Conservation (phyloP, 2,888 invertebrate genomes). For the Hydraecia micacea region DNA sequence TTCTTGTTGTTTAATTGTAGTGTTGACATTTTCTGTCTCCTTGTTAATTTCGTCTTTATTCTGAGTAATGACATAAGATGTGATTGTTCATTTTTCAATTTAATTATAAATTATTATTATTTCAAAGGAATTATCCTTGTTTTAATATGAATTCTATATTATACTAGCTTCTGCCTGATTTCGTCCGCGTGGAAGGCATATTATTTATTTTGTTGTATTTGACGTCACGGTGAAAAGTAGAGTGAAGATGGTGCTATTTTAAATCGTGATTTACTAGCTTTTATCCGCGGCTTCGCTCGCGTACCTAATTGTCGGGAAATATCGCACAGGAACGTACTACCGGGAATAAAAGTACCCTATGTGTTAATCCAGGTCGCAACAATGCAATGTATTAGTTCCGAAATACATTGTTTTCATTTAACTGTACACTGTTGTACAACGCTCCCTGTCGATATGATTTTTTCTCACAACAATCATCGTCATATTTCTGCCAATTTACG, state of each 20-base stretch:
- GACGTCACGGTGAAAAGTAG: neutral
- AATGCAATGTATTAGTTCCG: too few species aligned
- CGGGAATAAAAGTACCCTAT: too few species aligned
- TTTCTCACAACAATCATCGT: too few species aligned
- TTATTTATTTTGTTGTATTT: neutral
- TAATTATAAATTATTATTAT: neutral
- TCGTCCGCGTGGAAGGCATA: neutral
- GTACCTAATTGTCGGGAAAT: too few species aligned
- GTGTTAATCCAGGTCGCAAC: too few species aligned
- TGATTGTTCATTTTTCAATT: neutral
- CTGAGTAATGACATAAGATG: conserved; percentile 58
- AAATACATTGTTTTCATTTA: too few species aligned
- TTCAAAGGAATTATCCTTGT: neutral
- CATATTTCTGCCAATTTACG: too few species aligned
- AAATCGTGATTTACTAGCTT: neutral
- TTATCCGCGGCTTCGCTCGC: too few species aligned
- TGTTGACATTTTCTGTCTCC: conserved; percentile 70
- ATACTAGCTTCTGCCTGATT: neutral
- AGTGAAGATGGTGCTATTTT: too few species aligned
- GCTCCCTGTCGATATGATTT: too few species aligned
- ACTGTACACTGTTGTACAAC: too few species aligned
- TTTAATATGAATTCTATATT: neutral
- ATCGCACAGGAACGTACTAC: too few species aligned
- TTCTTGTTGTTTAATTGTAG: conserved; percentile 66
- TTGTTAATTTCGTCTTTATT: conserved; percentile 74